These are phyloP conservation scores for Cyanoderma ruficeps DNA, from an alignment of 2,113 vertebrate genomes.

Conservation along the genomic window DNA sequence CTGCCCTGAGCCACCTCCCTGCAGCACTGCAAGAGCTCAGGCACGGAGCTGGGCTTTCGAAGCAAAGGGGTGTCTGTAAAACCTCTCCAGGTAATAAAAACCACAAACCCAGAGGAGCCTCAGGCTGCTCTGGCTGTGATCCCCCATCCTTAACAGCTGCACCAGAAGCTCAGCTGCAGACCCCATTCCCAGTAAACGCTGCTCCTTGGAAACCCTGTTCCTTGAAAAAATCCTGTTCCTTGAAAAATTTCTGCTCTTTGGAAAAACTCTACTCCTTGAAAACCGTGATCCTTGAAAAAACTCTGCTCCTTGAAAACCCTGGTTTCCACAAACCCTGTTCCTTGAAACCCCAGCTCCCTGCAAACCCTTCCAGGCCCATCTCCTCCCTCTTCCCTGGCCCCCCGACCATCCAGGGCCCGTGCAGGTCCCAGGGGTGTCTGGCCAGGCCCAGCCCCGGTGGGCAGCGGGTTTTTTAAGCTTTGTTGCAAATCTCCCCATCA, in stretches of 20 bases:
- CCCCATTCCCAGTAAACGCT: neutral
- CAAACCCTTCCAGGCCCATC: accelerated
- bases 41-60: neutral
- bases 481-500: neutral
- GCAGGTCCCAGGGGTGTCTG: accelerated
- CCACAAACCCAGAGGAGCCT: neutral
- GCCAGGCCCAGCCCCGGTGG: neutral
- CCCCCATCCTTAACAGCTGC: accelerated
- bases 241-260: neutral
- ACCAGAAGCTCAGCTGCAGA: neutral
- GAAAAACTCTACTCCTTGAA: neutral
- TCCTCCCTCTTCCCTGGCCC: accelerated
- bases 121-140: neutral
- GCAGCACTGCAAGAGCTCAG: neutral
- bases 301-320: too few species aligned
- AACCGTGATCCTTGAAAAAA: neutral
- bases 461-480: neutral
- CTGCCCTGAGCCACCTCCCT: neutral
- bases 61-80: neutral
- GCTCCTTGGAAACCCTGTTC: neutral
- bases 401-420: accelerated
- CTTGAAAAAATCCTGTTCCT: neutral
- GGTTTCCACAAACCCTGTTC: neutral
- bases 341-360: neutral
- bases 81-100: neutral